These are phyloP conservation scores for Lathamus discolor DNA, from an alignment of 2,113 vertebrate genomes.

Conservation along the genomic window DNA sequence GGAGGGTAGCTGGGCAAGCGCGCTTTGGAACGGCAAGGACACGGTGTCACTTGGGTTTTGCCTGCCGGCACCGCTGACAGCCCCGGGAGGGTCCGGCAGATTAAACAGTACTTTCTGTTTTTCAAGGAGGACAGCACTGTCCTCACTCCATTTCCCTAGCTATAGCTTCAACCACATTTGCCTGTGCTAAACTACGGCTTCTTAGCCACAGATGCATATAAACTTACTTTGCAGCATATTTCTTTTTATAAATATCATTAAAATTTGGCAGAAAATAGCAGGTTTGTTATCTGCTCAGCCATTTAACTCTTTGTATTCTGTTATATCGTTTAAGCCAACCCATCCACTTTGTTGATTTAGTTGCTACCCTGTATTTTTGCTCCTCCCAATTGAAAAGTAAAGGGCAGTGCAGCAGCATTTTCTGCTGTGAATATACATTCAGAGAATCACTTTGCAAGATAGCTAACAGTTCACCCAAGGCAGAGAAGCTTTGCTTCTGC, in stretches of 20 bases:
- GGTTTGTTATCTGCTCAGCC: background rate
- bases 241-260: background rate
- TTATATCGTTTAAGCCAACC: background rate
- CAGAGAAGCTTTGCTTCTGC: background rate
- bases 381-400: background rate
- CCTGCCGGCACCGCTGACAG: background rate
- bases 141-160: background rate
- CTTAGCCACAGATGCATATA: rapidly evolving
- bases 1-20: background rate
- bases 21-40: background rate
- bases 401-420: background rate
- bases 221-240: background rate
- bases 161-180: rapidly evolving
- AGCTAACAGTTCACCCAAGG: background rate
- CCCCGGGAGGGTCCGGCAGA: background rate
- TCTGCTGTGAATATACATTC: background rate
- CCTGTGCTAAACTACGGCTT: background rate
- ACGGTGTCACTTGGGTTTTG: background rate
- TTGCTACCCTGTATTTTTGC: background rate
- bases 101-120: background rate
- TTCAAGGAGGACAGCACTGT: background rate
- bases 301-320: background rate
- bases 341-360: background rate
- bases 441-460: background rate
- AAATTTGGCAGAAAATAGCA: background rate